phyloP scores from a whole-genome alignment of 2,888 invertebrate species.

The Stegophylla sp. region DNA sequence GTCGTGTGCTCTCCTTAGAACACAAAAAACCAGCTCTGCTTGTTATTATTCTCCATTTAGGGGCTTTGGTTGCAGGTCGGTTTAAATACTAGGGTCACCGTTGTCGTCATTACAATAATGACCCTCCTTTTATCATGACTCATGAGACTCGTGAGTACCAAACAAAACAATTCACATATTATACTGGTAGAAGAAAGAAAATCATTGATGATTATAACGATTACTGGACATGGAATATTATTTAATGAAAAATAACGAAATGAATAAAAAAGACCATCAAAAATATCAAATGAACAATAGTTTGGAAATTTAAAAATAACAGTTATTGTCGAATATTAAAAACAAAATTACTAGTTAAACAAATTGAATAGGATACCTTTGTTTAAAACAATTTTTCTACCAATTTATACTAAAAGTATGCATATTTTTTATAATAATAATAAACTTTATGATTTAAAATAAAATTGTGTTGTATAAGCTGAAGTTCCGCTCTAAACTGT shows the following conservation, averaged over 20 bases:
- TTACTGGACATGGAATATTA: not conserved
- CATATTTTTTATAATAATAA: too few relatives aligned
- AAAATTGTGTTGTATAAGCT: too few relatives aligned
- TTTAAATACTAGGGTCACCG: slow-evolving; percentile 47
- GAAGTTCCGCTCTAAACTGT: too few relatives aligned
- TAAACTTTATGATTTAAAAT: too few relatives aligned
- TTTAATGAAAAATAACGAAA: too few relatives aligned
- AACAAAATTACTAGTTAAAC: not conserved
- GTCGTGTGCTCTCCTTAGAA: slow-evolving; percentile 28
- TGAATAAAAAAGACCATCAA: too few relatives aligned
- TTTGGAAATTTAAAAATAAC: too few relatives aligned
- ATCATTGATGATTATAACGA: not conserved
- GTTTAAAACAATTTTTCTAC: too few relatives aligned
- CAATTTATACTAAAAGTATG: too few relatives aligned
- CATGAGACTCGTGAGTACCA: slow-evolving; percentile 13
- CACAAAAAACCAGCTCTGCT: slow-evolving; percentile 31
- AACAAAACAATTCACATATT: slow-evolving; percentile 21
- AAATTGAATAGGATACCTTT: too few relatives aligned
- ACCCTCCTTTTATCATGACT: slow-evolving; percentile 30
- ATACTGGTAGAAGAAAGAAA: slow-evolving; percentile 4
- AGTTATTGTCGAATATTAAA: too few relatives aligned
- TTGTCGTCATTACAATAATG: slow-evolving; percentile 34
- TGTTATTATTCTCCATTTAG: slow-evolving; percentile 25
- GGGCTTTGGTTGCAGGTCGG: slow-evolving; percentile 25
- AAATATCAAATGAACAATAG: too few relatives aligned